Evolutionary conservation across 2,113 vertebrate species (phyloP).

Genomic region (Rhinolophus sinicus): DNA sequence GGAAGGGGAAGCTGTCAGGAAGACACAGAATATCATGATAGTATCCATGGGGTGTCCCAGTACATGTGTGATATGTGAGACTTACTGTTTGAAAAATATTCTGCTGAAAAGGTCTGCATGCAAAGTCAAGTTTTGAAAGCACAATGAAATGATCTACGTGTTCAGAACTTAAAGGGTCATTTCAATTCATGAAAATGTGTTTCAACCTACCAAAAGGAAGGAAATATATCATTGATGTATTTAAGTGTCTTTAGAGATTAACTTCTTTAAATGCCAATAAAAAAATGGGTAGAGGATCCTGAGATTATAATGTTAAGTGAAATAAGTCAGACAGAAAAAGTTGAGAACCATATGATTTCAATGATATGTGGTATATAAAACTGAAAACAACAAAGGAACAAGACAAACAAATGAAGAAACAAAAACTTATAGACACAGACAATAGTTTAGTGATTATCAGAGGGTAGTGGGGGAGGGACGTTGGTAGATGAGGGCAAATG

Average conservation of each 20-base stretch:
- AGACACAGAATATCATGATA: not conserved
- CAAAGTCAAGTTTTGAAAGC: not conserved
- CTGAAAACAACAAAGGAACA: no score
- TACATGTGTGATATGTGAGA: not conserved
- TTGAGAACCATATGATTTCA: no score
- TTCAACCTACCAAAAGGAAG: not conserved
- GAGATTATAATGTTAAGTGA: no score
- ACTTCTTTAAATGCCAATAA: no score
- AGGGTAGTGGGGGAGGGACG: no score
- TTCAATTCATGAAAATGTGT: not conserved
- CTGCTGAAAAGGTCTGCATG: not conserved
- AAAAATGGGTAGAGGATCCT: no score
- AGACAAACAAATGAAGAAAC: no score
- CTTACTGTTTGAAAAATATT: not conserved
- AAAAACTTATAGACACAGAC: no score
- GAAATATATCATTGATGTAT: not conserved
- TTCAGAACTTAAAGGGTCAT: not conserved
- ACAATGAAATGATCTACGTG: not conserved
- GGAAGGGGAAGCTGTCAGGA: not conserved
- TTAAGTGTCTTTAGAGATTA: not conserved
- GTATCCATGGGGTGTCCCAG: not conserved
- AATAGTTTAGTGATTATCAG: no score
- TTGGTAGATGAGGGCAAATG: no score
- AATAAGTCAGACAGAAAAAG: no score
- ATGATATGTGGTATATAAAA: no score